Conservation (phyloP, 2,888 invertebrate genomes). For the Trissonchulus latispiculum region DNA sequence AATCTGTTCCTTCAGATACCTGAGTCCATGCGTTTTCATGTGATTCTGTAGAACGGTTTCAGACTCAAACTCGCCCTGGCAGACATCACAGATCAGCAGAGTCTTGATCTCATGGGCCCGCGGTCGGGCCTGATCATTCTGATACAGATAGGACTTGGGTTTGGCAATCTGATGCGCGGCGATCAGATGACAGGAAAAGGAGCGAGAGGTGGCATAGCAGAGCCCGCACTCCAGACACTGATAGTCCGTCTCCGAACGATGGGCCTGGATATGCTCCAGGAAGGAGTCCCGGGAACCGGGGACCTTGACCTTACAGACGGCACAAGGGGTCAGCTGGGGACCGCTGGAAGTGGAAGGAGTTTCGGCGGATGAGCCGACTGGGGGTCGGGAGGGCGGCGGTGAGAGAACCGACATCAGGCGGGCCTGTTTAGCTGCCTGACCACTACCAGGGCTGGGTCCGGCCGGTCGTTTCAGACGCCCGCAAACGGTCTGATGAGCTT, state of each 20-base stretch:
- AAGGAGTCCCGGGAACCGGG: background rate
- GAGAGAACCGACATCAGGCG: background rate
- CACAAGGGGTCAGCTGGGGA: too few species aligned
- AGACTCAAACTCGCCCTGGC: background rate
- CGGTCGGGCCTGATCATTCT: background rate
- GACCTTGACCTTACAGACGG: background rate
- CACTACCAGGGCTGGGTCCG: too few species aligned
- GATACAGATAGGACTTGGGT: background rate
- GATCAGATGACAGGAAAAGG: slow-evolving; percentile 9
- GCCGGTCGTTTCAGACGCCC: too few species aligned
- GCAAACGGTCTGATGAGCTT: slow-evolving; percentile 30
- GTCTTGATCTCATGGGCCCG: background rate
- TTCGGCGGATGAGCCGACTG: background rate
- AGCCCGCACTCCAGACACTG: slow-evolving; percentile 4
- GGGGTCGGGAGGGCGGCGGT: background rate
- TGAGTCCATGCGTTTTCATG: background rate
- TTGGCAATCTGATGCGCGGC: background rate
- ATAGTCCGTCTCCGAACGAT: background rate
- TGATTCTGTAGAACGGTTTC: background rate
- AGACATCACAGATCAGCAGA: background rate
- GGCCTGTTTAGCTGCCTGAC: background rate
- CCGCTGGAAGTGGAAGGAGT: too few species aligned
- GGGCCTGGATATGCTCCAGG: background rate
- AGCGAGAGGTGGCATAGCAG: background rate
- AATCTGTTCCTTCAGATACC: background rate